Conservation (phyloP, 2,797 vertebrate genomes). For the Delichon dasypus region DNA sequence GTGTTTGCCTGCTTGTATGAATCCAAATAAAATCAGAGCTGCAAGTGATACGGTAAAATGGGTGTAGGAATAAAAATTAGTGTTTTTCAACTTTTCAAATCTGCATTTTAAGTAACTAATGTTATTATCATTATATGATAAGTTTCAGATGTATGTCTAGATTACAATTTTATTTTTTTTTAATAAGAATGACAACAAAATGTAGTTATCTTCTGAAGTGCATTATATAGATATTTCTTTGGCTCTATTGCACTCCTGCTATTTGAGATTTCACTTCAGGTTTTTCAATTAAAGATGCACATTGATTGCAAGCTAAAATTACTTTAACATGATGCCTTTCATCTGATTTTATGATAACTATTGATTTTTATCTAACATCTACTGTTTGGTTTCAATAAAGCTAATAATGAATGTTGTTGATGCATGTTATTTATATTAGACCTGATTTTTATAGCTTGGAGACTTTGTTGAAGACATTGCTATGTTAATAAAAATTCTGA, state of each 20-base stretch:
- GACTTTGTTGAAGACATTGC: not conserved
- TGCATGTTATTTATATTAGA: slow-evolving; percentile 21
- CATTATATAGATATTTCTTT: not conserved
- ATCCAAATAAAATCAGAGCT: not conserved
- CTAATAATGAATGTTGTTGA: slow-evolving; percentile 32
- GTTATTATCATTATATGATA: not conserved
- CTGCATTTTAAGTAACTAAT: not conserved
- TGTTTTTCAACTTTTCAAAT: not conserved
- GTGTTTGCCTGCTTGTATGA: not conserved
- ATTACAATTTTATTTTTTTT: not conserved
- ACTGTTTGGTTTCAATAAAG: slow-evolving; percentile 20
- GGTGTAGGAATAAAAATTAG: not conserved
- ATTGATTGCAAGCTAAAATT: slow-evolving; percentile 38
- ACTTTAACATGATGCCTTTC: not conserved
- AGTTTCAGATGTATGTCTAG: not conserved
- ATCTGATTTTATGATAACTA: slow-evolving; percentile 22
- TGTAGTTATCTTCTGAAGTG: not conserved
- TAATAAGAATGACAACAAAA: not conserved
- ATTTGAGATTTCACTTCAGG: not conserved
- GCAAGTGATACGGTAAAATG: not conserved
- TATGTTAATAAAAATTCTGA: slow-evolving; percentile 4
- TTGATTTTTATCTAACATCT: slow-evolving; percentile 46
- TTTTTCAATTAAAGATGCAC: slow-evolving; percentile 3
- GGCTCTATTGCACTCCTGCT: not conserved
- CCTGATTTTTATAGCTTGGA: not conserved